Base-by-base conservation (phyloP, 1,140 invertebrate genomes). In the Drosophila saltans region DNA sequence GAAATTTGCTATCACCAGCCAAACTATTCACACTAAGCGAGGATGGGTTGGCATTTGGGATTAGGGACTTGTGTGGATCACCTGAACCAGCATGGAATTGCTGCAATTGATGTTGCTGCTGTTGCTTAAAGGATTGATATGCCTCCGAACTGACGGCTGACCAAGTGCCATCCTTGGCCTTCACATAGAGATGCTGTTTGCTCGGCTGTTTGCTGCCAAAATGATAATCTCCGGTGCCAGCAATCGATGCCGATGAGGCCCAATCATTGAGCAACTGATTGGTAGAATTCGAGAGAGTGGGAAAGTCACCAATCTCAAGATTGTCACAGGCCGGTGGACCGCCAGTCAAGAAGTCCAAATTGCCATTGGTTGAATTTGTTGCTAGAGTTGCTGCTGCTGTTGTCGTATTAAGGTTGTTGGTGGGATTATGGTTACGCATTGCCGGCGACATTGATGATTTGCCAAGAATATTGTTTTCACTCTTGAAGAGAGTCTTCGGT, bases 101-200 rank as follows among this genome's bases (percentile, higher is more conserved):
- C 26, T 78, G 83, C 39, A 86, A 73, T 48, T 85, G 80, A 57
- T 80, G 77, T 30, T 80, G 85, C 30, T 91, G 81, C 21, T 81
- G 83, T 24, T 88, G 83, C 76, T 86, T 90, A 45, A 77, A 91
- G 36, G 56, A 79, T 62, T 92, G 91, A 73, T 92, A 92, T 39
- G 91, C 78, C 64, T 92, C 90, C 57, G 90, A 91, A 61, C 85
- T 91, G 33, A 92, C 91, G 0, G 91, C 89, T 1, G 91, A 92
- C 90, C 91, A 92, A 28, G 90, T 83, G 60, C 91, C 91, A 43
- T 92, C 91, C 73, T 92, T 92, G 65, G 91, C 81, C 72, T 92
- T 92, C 4, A 92, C 84, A 60, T 92, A 92, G 10, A 92, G 58
- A 58, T 92, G 91, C 72, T 92, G 91, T 41, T 92, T 92, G 40